Evolutionary conservation across 2,888 invertebrate genomes (phyloP), one percentile per base, ranked within the genome.

Genomic region (Morinoia aosen): DNA sequence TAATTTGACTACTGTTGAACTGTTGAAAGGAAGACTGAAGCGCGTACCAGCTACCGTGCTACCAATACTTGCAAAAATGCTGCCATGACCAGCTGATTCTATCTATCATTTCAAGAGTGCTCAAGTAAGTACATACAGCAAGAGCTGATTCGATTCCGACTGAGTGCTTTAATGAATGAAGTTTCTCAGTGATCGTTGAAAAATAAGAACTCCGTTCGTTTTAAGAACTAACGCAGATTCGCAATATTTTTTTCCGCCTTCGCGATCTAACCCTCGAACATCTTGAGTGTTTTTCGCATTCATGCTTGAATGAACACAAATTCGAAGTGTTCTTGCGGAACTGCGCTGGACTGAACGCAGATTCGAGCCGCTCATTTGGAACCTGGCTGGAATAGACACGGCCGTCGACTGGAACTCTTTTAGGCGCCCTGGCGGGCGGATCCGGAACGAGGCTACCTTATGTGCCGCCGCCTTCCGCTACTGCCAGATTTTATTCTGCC

Each of bases 381-480:
- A 90, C 19, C 90, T 39, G 25, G 48, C 14, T 48, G 90, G 90
- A 90, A 90, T 90, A 40, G 39, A 90, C 90, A 48, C 76, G 19
- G 76, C 76, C 76, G 76, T 76, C 76, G 25, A 76, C 76, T 90
- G 90, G 90, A 90, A 90, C 90, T 90, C 90, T 90, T 90, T 40
- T 90, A 48, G 90, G 90, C 90, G 40, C 40, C 48, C 90, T 39
- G 93, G 33, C 93, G 33, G 56, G 93, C 93, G 93, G 93, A 93
- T 93, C 93, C 93, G 93, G 93, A 93, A 57, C 57, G 19, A 57
- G 33, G 57, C 93, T 93, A 93, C 93, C 93, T 93, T 93, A 93
- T 93, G 93, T 93, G 93, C 93, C 57, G 33, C 93, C n/a, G 93
- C 93, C 93, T 93, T 93, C 93, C 93, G 93, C 93, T 33, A 56